These are phyloP conservation scores for Polypedilum vanderplanki DNA, from an alignment of 1,140 invertebrate genomes.

Conservation along the genomic window DNA sequence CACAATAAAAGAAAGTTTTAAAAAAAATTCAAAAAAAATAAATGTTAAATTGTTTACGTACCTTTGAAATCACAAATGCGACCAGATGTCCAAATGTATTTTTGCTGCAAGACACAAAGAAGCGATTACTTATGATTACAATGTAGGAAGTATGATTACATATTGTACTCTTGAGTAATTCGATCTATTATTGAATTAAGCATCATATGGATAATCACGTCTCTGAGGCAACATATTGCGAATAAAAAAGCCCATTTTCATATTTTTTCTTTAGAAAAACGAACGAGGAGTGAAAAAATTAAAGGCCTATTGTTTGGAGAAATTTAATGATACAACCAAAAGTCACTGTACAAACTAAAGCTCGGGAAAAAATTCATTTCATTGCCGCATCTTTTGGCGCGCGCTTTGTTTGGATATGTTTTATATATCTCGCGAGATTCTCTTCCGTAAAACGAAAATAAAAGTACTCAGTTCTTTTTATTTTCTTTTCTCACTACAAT, in stretches of 20 bases:
- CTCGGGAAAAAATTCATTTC: neutral
- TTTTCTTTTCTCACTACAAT: too few relatives aligned
- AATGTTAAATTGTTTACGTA: too few relatives aligned
- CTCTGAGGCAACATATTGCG: neutral
- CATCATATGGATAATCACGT: neutral
- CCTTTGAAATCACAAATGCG: constrained; percentile 74
- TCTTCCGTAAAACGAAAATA: too few relatives aligned
- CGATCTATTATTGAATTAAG: neutral
- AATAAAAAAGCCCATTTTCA: neutral
- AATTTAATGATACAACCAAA: constrained; percentile 14
- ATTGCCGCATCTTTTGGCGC: neutral
- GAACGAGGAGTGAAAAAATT: neutral
- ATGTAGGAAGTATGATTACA: constrained; percentile 13
- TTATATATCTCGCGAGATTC: too few relatives aligned
- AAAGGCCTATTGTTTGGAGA: constrained; percentile 3
- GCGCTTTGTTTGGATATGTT: neutral
- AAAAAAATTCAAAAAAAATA: too few relatives aligned
- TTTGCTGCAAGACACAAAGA: constrained; percentile 46
- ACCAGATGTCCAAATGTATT: constrained; percentile 83
- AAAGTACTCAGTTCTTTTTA: too few relatives aligned
- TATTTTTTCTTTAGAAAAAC: neutral
- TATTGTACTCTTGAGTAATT: constrained; percentile 7
- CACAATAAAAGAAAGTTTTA: too few relatives aligned
- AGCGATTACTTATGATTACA: neutral
- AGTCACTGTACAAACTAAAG: neutral